Conservation (phyloP, 2,113 vertebrate species). For the Entelurus aequoreus region DNA sequence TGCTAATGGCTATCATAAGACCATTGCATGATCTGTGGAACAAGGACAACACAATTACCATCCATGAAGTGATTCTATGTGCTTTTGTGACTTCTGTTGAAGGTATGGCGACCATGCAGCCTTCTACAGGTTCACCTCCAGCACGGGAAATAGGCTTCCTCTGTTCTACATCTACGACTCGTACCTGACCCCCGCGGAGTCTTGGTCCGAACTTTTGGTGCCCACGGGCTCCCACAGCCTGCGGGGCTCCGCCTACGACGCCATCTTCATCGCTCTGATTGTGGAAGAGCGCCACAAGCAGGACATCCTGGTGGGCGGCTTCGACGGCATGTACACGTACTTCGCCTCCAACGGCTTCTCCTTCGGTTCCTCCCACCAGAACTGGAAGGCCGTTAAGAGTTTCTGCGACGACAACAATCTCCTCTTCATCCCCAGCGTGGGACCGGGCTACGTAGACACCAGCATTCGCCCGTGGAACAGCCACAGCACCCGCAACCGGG, state of each 20-base stretch:
- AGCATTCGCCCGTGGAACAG: conserved; percentile 89
- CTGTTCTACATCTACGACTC: conserved; percentile 90
- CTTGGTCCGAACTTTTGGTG: conserved; percentile 82
- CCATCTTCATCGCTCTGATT: conserved; percentile 80
- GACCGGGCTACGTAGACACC: conserved; percentile 85
- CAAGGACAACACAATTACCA: not conserved
- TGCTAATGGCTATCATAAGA: no score
- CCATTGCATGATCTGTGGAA: no score
- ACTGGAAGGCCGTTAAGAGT: conserved; percentile 86
- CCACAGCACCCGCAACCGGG: conserved; percentile 85
- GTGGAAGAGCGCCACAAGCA: conserved; percentile 87
- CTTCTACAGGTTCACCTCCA: conserved; percentile 82
- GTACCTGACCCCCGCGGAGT: conserved; percentile 80
- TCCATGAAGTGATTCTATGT: not conserved
- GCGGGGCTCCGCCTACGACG: conserved; percentile 79
- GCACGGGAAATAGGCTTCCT: conserved; percentile 79
- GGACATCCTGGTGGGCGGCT: conserved; percentile 79
- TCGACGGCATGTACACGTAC: conserved; percentile 87
- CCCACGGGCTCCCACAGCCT: conserved; percentile 77
- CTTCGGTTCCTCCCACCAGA: conserved; percentile 88
- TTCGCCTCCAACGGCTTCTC: conserved; percentile 91
- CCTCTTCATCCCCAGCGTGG: conserved; percentile 85
- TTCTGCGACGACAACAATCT: conserved; percentile 86
- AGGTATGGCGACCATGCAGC: conserved; percentile 85
- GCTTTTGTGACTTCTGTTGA: conserved; percentile 1